phyloP scores from a whole-genome alignment of 1,140 invertebrate genomes.

The Monomorium pharaonis region DNA sequence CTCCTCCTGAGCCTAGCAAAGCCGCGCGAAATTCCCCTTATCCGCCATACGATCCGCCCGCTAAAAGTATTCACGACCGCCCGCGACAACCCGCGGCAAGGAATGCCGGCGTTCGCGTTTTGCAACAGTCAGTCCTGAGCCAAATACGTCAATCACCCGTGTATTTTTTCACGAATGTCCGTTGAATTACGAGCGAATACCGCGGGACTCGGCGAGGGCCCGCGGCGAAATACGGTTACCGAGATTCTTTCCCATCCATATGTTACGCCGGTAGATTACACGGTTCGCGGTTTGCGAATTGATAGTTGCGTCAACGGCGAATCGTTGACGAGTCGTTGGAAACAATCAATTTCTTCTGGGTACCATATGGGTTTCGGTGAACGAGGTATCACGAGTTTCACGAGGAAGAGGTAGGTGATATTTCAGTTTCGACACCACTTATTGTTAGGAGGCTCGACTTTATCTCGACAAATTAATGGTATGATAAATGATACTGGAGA shows the following conservation, averaged over 20 bases:
- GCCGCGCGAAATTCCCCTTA: constrained; percentile 15
- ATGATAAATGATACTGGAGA: not conserved
- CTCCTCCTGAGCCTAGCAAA: not conserved
- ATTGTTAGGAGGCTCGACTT: not conserved
- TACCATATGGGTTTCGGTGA: constrained; percentile 16
- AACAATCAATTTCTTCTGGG: constrained; percentile 27
- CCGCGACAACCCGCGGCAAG: constrained; percentile 48
- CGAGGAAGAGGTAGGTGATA: not conserved
- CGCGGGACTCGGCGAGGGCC: not conserved
- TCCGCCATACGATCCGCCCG: not conserved
- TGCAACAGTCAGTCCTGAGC: constrained; percentile 24
- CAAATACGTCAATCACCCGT: constrained; percentile 52
- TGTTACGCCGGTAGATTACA: constrained; percentile 39
- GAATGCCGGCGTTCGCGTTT: constrained; percentile 20
- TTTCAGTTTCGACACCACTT: not conserved
- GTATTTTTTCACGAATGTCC: constrained; percentile 26
- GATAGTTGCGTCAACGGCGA: constrained; percentile 38
- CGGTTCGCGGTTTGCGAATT: constrained; percentile 38
- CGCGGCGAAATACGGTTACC: constrained; percentile 45
- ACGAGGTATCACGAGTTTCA: not conserved
- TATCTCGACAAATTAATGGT: constrained; percentile 6
- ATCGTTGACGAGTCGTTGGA: constrained; percentile 35
- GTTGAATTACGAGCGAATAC: constrained; percentile 41
- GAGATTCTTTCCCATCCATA: constrained; percentile 44
- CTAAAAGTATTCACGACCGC: constrained; percentile 25